Percentiles rank a stretch among this genome's conserved stretches.
Conservation (phyloP, 2,113 vertebrate genomes). For the Andinoacara biseriatus region DNA sequence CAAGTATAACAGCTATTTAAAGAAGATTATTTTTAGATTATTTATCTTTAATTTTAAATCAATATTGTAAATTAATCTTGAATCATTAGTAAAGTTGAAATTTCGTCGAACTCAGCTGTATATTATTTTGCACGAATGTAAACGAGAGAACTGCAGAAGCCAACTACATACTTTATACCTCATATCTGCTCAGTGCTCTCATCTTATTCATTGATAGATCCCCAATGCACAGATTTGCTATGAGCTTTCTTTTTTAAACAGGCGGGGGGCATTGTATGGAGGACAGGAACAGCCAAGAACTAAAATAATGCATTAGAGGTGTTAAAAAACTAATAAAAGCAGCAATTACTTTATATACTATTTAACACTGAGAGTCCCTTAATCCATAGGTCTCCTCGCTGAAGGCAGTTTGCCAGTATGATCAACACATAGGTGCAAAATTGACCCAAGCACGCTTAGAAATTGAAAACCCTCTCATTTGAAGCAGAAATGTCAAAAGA, state of each 20-base stretch:
- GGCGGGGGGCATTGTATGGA: neutral
- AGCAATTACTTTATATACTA: no score
- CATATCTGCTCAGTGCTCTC: neutral
- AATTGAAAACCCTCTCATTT: no score
- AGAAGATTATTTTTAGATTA: neutral
- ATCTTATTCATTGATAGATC: neutral
- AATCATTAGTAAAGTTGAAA: neutral
- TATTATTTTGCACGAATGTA: neutral
- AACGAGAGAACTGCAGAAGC: neutral
- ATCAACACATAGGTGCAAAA: no score
- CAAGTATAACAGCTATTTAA: neutral
- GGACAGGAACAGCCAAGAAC: no score
- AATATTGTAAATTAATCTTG: rapidly evolving
- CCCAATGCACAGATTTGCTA: neutral
- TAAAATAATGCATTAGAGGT: neutral
- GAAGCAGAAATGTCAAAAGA: no score
- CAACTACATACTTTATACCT: neutral
- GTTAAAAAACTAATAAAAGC: neutral
- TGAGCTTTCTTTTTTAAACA: neutral
- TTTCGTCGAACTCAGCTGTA: no score
- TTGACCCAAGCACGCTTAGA: no score
- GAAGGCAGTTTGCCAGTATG: no score
- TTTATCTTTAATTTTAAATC: rapidly evolving
- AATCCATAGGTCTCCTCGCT: no score
- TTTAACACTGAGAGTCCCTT: no score